Base-by-base conservation (phyloP, 2,113 vertebrate species). In the Centropus unirufus region DNA sequence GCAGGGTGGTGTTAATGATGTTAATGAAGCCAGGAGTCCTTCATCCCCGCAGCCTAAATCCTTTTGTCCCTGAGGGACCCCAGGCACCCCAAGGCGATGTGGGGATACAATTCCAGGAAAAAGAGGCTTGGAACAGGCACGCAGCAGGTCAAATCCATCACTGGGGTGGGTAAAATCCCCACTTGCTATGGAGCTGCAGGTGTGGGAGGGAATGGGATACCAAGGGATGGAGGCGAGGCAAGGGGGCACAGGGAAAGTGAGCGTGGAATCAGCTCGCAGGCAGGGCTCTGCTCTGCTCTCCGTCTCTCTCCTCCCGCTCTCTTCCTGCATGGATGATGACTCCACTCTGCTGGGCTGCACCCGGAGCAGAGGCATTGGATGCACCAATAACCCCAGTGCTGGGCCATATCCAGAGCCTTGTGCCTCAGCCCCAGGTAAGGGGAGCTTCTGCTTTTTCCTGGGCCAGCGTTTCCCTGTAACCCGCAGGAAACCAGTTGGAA, bases 381-480 rank as follows among this genome's bases (percentile, higher is more conserved):
- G n/a, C 70, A 34, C 4, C 63, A 74, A 57, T 16, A 47, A 24
- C 29, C 59, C 74, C 39, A 2, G 36, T 12, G 5, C 87, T 7
- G 75, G 42, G 67, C 44, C 0, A 0, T 6, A 3, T 12, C 58
- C 81, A 70, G 30, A 29, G 29, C 46, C 62, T 51, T 0, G 0
- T 0, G 0, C 16, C 7, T 12, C 17, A 49, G 27, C 23, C 2
- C 1, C 1, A 30, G 10, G 23, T 79, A 16, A 14, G 47, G 49
- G 27, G n/a, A 36, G 18, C 42, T 30, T 39, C 63, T 12, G 24
- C 44, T 14, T 21, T 6, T 3, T 36, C 57, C 46, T 0, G 1
- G 24, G 39, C 17, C n/a, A 3, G n/a, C 36, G 1, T 36, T 34
- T 58, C 57, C 57, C 42, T 30, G 39, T 1, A 74, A 78, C 13